Evolutionary conservation across 2,797 vertebrate genomes (phyloP).

Genomic region (Botia kubotai): DNA sequence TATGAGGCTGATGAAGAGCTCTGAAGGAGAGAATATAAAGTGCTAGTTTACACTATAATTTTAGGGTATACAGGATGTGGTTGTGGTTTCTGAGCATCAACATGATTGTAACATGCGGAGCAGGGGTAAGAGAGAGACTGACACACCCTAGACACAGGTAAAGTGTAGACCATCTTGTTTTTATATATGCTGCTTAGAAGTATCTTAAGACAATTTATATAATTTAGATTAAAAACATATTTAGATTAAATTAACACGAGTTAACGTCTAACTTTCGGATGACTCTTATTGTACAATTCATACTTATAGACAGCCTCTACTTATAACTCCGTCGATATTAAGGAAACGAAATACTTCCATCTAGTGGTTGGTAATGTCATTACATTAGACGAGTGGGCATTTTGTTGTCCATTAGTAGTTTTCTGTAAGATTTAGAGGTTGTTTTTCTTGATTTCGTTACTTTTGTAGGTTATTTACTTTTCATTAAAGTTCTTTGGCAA

Average conservation of each 20-base stretch:
- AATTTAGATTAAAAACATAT: too few species aligned
- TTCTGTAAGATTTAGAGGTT: not conserved
- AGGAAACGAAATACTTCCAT: not conserved
- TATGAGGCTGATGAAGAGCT: not conserved
- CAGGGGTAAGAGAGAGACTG: not conserved
- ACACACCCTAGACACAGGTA: not conserved
- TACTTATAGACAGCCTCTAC: too few species aligned
- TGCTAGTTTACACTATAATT: not conserved
- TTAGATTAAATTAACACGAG: too few species aligned
- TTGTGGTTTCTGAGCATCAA: not conserved
- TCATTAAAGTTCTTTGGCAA: too few species aligned
- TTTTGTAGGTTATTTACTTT: not conserved
- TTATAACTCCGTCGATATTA: not conserved
- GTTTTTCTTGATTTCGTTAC: not conserved
- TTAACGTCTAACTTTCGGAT: too few species aligned
- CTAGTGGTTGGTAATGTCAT: slow-evolving; percentile 27
- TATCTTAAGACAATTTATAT: too few species aligned
- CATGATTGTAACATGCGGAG: not conserved
- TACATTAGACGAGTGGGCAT: not conserved
- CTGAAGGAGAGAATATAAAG: not conserved
- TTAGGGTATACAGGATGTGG: not conserved
- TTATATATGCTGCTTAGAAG: too few species aligned
- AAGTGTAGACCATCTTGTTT: not conserved
- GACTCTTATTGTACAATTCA: too few species aligned
- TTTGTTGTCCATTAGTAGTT: not conserved